These are phyloP conservation scores for Actinopyga echinites DNA, from an alignment of 53 echinoderm and acorn worm genomes.

Conservation along the genomic window DNA sequence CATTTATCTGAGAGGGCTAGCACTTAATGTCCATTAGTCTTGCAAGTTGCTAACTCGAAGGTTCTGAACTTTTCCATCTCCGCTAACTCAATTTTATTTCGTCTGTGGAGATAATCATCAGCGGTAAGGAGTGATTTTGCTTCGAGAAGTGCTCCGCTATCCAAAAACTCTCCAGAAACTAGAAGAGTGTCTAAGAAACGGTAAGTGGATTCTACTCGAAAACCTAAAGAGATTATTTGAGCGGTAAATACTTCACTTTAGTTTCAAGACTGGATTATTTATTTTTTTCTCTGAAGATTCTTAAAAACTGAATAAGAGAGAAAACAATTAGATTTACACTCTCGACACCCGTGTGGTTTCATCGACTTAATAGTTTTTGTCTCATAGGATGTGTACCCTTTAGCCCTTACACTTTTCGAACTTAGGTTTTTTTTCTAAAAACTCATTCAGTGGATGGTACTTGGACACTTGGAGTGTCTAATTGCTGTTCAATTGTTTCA, in stretches of 20 bases:
- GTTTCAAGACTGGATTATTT: constrained; percentile 29
- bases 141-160: constrained; percentile 44
- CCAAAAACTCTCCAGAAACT: constrained; percentile 45
- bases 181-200: constrained; percentile 45
- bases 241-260: constrained; percentile 50
- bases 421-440: too few species aligned
- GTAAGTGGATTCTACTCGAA: constrained; percentile 48
- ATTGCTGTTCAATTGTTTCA: too few species aligned
- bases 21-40: constrained; percentile 47
- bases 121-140: constrained; percentile 19
- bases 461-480: too few species aligned
- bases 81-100: constrained; percentile 34
- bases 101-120: constrained; percentile 34
- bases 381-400: too few species aligned
- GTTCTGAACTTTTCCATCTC: constrained; percentile 1
- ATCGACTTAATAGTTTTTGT: too few species aligned
- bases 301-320: neutral
- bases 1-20: constrained; percentile 35
- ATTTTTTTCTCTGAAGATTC: neutral
- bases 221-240: constrained; percentile 45
- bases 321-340: constrained; percentile 8
- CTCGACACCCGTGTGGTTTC: too few species aligned
- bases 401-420: too few species aligned
- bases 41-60: constrained; percentile 32
- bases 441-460: too few species aligned